Evolutionary conservation across 37 sponge, comb jelly and placozoan species (phyloP).

Genomic region (Aphrocallistes beatrix): DNA sequence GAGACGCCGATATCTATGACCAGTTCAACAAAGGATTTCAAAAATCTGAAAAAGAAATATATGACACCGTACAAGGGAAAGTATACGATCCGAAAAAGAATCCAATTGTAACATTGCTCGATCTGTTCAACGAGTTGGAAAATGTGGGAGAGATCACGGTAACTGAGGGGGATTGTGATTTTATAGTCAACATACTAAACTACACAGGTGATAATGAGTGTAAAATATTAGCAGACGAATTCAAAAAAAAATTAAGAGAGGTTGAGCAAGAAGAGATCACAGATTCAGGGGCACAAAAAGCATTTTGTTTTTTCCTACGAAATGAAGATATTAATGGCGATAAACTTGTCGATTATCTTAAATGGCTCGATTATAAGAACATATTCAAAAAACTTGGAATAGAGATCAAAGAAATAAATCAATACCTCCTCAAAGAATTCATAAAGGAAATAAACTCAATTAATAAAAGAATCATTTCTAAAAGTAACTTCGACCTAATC

Average conservation of each 20-base stretch:
- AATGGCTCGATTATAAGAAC: neutral
- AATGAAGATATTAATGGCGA: neutral
- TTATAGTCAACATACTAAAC: neutral
- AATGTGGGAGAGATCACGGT: neutral
- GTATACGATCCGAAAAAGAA: neutral
- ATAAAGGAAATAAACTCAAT: neutral
- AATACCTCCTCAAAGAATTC: neutral
- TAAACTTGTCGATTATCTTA: neutral
- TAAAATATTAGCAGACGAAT: neutral
- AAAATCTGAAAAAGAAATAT: neutral
- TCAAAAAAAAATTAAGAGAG: neutral
- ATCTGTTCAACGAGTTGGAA: neutral
- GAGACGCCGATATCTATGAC: neutral
- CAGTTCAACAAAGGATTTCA: neutral
- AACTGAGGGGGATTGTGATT: neutral
- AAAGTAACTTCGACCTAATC: neutral
- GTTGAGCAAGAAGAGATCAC: neutral
- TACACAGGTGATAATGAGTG: neutral
- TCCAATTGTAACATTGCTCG: neutral
- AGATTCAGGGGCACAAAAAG: neutral
- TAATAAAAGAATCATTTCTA: neutral
- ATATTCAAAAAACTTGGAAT: neutral
- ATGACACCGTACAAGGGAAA: neutral
- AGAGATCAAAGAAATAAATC: neutral
- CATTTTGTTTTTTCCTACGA: neutral